Evolutionary conservation across 2,888 invertebrate species (phyloP).

Genomic region (Drosophila quinaria): DNA sequence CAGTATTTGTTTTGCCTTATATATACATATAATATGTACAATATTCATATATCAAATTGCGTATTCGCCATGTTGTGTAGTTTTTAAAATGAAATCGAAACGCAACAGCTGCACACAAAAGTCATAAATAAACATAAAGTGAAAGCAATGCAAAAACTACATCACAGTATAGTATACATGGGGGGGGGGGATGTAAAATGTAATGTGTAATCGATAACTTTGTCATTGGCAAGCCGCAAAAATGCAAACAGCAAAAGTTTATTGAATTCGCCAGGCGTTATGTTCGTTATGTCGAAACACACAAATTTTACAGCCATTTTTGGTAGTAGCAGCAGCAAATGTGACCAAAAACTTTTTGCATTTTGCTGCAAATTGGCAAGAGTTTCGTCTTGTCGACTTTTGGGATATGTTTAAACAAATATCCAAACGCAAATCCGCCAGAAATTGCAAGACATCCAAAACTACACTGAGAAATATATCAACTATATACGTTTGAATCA

Average conservation of each 20-base stretch:
- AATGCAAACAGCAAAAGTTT: slow-evolving; percentile 56
- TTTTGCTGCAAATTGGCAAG: slow-evolving; percentile 27
- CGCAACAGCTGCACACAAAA: slow-evolving; percentile 39
- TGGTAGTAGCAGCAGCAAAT: slow-evolving; percentile 25
- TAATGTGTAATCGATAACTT: slow-evolving; percentile 45
- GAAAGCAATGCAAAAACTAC: slow-evolving; percentile 13
- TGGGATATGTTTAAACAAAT: slow-evolving; percentile 46
- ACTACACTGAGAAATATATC: not conserved
- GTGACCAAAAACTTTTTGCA: slow-evolving; percentile 41
- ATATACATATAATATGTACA: not conserved
- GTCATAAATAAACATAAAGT: slow-evolving; percentile 38
- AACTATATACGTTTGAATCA: too few species aligned
- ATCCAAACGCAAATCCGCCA: slow-evolving; percentile 11
- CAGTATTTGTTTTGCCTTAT: slow-evolving; percentile 8
- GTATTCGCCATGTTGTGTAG: slow-evolving; percentile 35
- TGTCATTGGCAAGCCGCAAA: slow-evolving; percentile 45
- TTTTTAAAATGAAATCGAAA: slow-evolving; percentile 16
- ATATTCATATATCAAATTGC: slow-evolving; percentile 15
- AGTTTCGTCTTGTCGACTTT: not conserved
- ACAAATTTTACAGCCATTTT: slow-evolving; percentile 33
- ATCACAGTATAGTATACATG: not conserved
- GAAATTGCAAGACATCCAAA: slow-evolving; percentile 14
- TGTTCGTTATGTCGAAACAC: slow-evolving; percentile 31
- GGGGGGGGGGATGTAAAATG: slow-evolving; percentile 1
- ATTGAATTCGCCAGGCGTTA: slow-evolving; percentile 54